These are phyloP conservation scores for Cryptocephalus primarius DNA, from an alignment of 2,888 invertebrate species.

Conservation along the genomic window DNA sequence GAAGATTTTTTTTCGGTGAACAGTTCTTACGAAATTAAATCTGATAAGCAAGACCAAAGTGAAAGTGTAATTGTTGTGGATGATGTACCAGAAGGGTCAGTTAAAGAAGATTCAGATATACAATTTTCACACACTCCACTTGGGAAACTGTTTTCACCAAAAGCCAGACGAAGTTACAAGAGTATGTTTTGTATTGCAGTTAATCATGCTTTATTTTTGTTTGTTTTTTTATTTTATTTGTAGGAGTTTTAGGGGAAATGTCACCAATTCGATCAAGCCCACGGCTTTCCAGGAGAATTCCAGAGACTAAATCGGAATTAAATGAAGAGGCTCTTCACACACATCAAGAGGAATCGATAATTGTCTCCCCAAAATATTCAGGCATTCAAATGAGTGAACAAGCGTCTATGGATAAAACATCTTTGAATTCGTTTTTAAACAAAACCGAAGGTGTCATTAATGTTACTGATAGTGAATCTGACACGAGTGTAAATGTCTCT, in stretches of 20 bases:
- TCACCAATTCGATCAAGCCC: conserved; percentile 22
- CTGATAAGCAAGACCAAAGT: no score
- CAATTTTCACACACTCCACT: no score
- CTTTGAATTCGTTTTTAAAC: not conserved
- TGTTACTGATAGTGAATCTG: not conserved
- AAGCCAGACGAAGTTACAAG: conserved; percentile 25
- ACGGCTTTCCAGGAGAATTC: conserved; percentile 12
- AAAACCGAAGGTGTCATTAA: no score
- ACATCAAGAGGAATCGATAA: not conserved
- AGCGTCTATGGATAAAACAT: no score
- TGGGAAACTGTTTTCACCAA: conserved; percentile 12
- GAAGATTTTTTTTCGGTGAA: no score
- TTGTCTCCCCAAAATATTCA: not conserved
- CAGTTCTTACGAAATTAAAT: no score
- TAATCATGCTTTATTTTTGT: no score
- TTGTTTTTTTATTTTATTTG: conserved; percentile 2
- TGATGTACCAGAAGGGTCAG: no score
- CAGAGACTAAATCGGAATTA: not conserved
- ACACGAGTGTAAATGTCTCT: not conserved
- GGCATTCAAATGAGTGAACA: not conserved
- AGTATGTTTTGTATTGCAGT: conserved; percentile 14
- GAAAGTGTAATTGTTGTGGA: no score
- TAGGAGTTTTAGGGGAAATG: conserved; percentile 15
- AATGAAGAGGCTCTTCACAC: not conserved
- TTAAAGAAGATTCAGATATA: no score